Evolutionary conservation across 2,113 vertebrate genomes (phyloP).

Genomic region (Bombycilla garrulus): DNA sequence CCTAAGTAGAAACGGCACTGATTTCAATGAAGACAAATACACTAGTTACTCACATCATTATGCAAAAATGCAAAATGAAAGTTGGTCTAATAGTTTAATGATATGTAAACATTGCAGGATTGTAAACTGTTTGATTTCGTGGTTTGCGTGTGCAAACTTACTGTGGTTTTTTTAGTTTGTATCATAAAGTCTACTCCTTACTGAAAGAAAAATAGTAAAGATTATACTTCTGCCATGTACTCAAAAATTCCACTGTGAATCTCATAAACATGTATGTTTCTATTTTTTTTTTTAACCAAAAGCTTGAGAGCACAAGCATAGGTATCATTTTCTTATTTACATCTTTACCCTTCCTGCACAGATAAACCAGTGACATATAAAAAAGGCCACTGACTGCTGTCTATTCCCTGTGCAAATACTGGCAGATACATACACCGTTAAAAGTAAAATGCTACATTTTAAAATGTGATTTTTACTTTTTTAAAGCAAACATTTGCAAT

Average conservation of each 20-base stretch:
- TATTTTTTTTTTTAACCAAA: fast-evolving
- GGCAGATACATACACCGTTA: not conserved
- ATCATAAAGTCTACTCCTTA: not conserved
- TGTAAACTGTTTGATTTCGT: not conserved
- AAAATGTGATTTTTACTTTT: not conserved
- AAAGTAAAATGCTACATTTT: not conserved
- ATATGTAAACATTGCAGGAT: not conserved
- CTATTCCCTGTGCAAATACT: not conserved
- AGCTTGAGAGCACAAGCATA: not conserved
- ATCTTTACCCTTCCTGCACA: not conserved
- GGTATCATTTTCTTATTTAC: not conserved
- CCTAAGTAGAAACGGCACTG: slow-evolving; percentile 11
- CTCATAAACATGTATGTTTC: not conserved
- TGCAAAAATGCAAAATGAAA: not conserved
- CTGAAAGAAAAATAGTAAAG: not conserved
- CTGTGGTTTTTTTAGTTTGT: not conserved
- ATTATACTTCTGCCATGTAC: not conserved
- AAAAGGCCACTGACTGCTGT: not conserved
- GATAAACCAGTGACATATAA: not conserved
- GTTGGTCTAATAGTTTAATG: slow-evolving; percentile 24
- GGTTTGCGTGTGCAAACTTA: not conserved
- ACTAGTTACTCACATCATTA: slow-evolving; percentile 29
- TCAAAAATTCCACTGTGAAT: not conserved
- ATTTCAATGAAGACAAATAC: slow-evolving; percentile 53
- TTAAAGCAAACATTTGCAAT: not conserved